Evolutionary conservation across 2,113 vertebrate species (phyloP), one percentile per base, ranked within the genome.

Genomic region (Echinops telfairi): DNA sequence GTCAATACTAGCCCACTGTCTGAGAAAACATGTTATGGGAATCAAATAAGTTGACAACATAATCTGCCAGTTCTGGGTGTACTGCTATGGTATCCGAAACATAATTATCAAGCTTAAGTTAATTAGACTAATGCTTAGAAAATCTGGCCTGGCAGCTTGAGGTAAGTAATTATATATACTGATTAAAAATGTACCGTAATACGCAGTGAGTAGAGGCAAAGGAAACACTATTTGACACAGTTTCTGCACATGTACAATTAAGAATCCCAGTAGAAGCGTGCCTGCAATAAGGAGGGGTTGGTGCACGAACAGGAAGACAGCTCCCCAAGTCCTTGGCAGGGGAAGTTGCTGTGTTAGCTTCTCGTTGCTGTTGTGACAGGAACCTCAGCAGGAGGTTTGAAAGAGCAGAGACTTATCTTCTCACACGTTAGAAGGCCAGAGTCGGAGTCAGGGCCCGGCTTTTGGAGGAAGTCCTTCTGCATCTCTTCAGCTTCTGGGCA

Each of bases 81-180:
- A 82, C 88, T 90, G 96, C 97, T 98, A 80, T 97, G 96, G 97
- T 98, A 97, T 98, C 95, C 78, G 95, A 97, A 98, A 96, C 96
- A 79, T 97, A 98, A 98, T 98, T 98, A 98, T 98, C 97, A 97
- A 97, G 97, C 98, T 98, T 98, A 97, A 98, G 97, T 98, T 98
- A 98, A 98, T 99, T 98, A 98, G 97, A 98, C 98, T 98, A 98
- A 98, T 98, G 97, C 97, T 98, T 96, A 98, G 97, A 98, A 98
- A 98, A 98, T 98, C 98, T 98, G 98, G 96, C 97, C 97, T 97
- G 96, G 97, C 98, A 98, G 98, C 98, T 98, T 98, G 98, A 94
- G 94, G 97, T 97, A 98, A 98, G 97, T 98, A 98, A 98, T 98
- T 98, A 98, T 98, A 98, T 98, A 96, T 97, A 96, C 97, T 97